Evolutionary conservation across 2,113 vertebrate species (phyloP).

Genomic region (Ptyas mucosa): DNA sequence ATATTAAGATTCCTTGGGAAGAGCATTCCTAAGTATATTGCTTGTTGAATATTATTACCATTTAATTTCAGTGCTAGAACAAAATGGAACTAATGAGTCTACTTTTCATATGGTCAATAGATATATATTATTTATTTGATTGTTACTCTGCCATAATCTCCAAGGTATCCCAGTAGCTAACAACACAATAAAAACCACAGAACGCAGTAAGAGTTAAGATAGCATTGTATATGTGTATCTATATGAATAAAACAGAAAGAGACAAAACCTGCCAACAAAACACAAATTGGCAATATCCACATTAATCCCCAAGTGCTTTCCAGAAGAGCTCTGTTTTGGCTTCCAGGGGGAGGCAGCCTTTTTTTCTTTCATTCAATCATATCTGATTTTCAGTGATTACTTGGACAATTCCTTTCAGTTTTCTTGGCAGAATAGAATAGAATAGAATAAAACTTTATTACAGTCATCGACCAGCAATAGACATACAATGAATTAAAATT

Average conservation of each 20-base stretch:
- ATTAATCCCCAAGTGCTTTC: background rate
- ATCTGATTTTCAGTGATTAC: background rate
- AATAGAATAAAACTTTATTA: too few species aligned
- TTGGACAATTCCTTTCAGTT: background rate
- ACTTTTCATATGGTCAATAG: background rate
- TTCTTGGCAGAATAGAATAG: too few species aligned
- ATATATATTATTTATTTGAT: background rate
- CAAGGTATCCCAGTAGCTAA: background rate
- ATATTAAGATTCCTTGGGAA: constrained; percentile 22
- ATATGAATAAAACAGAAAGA: background rate
- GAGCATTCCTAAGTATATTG: constrained; percentile 7
- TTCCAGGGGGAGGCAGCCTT: background rate
- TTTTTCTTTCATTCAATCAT: background rate
- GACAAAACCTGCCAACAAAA: background rate
- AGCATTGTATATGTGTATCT: background rate
- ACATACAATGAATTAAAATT: too few species aligned
- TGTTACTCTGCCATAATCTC: background rate
- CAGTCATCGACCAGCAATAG: too few species aligned
- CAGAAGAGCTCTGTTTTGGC: background rate
- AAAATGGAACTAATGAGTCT: background rate
- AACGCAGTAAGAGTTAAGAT: background rate
- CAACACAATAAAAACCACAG: background rate
- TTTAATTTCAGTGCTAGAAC: background rate
- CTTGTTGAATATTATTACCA: background rate
- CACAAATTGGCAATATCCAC: background rate